A percentile compares a stretch with the other conserved stretches of the same genome.
Evolutionary conservation across 2,113 vertebrate genomes (phyloP).

Genomic region (Hemiprocne comata): DNA sequence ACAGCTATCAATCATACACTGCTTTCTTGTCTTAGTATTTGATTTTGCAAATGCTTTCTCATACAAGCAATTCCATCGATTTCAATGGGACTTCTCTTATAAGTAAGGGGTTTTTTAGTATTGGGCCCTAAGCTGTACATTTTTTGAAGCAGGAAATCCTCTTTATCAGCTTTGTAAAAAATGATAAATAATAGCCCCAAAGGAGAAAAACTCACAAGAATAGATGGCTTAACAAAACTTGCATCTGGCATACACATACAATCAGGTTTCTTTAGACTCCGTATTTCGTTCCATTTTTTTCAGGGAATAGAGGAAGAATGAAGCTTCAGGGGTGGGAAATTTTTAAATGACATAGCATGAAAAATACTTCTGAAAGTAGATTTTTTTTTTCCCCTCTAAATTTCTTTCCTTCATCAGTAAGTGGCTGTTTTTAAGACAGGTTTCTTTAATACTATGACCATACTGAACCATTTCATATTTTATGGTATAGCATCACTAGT

Average conservation of each 20-base stretch:
- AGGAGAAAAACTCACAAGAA: neutral
- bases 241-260: neutral
- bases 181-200: neutral
- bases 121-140: neutral
- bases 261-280: neutral
- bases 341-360: neutral
- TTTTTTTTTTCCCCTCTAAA: neutral
- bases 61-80: neutral
- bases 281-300: neutral
- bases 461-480: neutral
- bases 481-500: neutral
- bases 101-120: neutral
- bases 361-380: neutral
- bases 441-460: neutral
- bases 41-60: neutral
- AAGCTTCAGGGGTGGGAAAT: neutral
- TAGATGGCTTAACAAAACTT: conserved; percentile 1
- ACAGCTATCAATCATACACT: neutral
- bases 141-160: conserved; percentile 32
- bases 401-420: neutral
- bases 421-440: neutral
- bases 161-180: conserved; percentile 26
- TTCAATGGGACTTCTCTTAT: neutral
- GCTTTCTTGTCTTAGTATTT: neutral
- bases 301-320: neutral